These are phyloP conservation scores for Pelagia noctiluca DNA, from an alignment of 30 jellyfish, hydroid and myxozoan species.

Conservation along the genomic window DNA sequence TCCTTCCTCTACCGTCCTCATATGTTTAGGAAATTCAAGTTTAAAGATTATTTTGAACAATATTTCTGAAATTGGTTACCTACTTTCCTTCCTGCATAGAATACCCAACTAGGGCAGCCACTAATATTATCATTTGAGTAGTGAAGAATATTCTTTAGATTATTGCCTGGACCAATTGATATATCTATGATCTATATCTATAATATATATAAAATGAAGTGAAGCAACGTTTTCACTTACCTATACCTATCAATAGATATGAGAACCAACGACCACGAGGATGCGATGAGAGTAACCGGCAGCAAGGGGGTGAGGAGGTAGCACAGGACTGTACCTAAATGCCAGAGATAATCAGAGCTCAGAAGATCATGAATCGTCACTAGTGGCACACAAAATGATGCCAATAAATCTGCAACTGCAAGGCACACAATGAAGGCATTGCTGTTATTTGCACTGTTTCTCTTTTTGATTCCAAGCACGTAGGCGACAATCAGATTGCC, in stretches of 20 bases:
- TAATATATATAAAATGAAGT: background rate
- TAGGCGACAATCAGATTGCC: slow-evolving; percentile 74
- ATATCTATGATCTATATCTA: too few relatives aligned
- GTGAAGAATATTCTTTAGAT: too few relatives aligned
- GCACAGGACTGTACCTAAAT: slow-evolving; percentile 65
- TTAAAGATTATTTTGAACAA: too few relatives aligned
- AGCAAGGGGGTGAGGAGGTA: slow-evolving; percentile 58
- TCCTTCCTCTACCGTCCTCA: too few relatives aligned
- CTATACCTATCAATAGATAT: slow-evolving; percentile 75
- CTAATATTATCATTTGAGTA: too few relatives aligned
- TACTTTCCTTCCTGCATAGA: too few relatives aligned
- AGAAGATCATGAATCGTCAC: slow-evolving; percentile 56
- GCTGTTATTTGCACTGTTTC: slow-evolving; percentile 43
- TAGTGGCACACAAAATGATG: slow-evolving; percentile 62
- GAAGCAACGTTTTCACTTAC: background rate
- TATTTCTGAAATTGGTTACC: too few relatives aligned
- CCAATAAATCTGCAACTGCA: slow-evolving; percentile 76
- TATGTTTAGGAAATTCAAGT: too few relatives aligned
- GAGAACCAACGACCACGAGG: slow-evolving; percentile 73
- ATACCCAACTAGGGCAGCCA: too few relatives aligned
- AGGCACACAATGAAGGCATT: slow-evolving; percentile 61
- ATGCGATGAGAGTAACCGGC: slow-evolving; percentile 63
- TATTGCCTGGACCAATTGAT: too few relatives aligned
- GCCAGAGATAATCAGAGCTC: slow-evolving; percentile 39
- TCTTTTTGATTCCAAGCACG: slow-evolving; percentile 64